A percentile compares a stretch with the other conserved stretches of the same genome.
These are phyloP conservation scores for Prosopocoilus inquinatus DNA, from an alignment of 2,888 invertebrate genomes.

Conservation along the genomic window DNA sequence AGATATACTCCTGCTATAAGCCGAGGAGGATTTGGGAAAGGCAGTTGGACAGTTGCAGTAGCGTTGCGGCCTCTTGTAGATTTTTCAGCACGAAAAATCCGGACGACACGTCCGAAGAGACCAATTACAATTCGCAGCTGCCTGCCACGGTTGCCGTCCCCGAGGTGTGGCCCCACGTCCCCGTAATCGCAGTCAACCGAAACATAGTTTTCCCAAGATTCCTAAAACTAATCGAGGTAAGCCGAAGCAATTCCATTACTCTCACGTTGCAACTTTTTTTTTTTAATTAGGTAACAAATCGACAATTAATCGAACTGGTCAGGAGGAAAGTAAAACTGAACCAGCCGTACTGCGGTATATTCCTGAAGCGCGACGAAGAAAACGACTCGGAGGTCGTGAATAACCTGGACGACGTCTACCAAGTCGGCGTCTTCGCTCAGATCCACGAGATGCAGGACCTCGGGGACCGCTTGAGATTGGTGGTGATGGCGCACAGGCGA, in stretches of 20 bases:
- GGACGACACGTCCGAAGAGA: conserved; percentile 41
- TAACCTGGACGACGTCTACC: conserved; percentile 80
- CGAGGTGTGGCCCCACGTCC: conserved; percentile 95
- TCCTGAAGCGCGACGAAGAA: conserved; percentile 88
- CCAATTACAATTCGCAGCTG: conserved; percentile 56
- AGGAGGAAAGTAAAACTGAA: conserved; percentile 91
- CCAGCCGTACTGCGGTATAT: conserved; percentile 96
- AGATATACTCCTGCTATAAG: not conserved
- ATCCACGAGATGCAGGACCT: conserved; percentile 97
- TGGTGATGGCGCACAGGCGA: conserved; percentile 92
- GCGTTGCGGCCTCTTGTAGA: conserved; percentile 8
- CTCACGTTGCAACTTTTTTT: not conserved
- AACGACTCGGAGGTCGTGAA: conserved; percentile 84
- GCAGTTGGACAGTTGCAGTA: not conserved
- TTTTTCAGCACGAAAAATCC: conserved; percentile 13
- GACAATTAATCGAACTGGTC: conserved; percentile 82
- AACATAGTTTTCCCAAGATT: conserved; percentile 98
- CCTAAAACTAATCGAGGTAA: conserved; percentile 93
- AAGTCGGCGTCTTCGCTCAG: conserved; percentile 94
- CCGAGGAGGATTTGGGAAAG: not conserved
- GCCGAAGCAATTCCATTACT: conserved; percentile 1
- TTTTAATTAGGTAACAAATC: conserved; percentile 72
- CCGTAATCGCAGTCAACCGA: conserved; percentile 88
- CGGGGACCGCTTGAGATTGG: conserved; percentile 84
- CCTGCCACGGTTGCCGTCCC: conserved; percentile 92